Evolutionary conservation across 2,113 vertebrate genomes (phyloP).

Genomic region (Saccopteryx bilineata): DNA sequence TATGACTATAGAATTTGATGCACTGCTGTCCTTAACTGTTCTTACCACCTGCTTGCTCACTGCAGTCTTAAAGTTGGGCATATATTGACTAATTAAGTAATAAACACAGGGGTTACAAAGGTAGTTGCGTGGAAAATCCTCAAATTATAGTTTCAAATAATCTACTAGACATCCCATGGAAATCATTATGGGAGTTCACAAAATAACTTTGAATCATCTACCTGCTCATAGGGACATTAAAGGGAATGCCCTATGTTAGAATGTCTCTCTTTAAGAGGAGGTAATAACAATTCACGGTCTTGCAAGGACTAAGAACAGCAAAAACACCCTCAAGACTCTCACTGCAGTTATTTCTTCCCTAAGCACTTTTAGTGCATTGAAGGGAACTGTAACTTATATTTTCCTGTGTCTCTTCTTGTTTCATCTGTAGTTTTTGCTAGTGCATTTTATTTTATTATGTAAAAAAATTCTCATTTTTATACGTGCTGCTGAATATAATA

Average conservation of each 20-base stretch:
- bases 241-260: background rate
- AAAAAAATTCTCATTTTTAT: constrained; percentile 69
- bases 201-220: background rate
- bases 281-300: background rate
- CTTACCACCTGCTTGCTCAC: background rate
- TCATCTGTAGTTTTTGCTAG: constrained; percentile 29
- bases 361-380: background rate
- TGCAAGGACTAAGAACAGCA: background rate
- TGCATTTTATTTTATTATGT: constrained; percentile 69
- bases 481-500: constrained; percentile 59
- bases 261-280: background rate
- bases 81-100: background rate
- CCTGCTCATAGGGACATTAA: background rate
- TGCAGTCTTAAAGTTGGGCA: background rate
- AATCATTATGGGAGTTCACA: background rate
- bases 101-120: background rate
- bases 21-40: background rate
- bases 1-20: background rate
- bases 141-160: background rate
- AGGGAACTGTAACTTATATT: background rate
- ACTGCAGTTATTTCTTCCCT: background rate
- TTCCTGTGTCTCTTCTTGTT: constrained; percentile 53
- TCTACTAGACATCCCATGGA: background rate
- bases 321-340: background rate
- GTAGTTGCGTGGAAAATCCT: background rate